phyloP scores from a whole-genome alignment of 1,140 invertebrate genomes.

The Leptinotarsa defecta region DNA sequence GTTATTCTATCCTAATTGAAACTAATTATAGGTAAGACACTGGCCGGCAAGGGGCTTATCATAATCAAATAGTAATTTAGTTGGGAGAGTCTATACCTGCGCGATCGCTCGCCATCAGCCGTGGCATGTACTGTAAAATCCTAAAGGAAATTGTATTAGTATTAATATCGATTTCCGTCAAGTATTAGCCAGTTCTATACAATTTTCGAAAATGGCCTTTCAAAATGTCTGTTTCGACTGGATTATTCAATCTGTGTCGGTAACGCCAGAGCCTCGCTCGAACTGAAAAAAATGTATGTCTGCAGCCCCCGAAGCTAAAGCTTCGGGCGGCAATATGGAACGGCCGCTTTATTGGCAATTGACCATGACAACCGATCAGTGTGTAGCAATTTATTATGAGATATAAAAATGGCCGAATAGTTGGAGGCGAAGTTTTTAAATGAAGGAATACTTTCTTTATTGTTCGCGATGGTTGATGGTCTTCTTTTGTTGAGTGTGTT shows the following conservation, averaged over 20 bases:
- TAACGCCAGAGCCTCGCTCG: not conserved
- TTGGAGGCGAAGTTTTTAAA: constrained; percentile 21
- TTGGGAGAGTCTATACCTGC: too few species aligned
- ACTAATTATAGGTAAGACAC: too few species aligned
- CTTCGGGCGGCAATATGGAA: constrained; percentile 19
- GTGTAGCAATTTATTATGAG: constrained; percentile 24
- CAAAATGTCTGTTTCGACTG: too few species aligned
- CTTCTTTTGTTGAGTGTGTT: constrained; percentile 12
- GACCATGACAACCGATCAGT: constrained; percentile 26
- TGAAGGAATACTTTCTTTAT: constrained; percentile 22
- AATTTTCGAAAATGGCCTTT: too few species aligned
- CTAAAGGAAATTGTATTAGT: too few species aligned
- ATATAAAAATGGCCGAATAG: constrained; percentile 26
- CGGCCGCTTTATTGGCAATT: constrained; percentile 27
- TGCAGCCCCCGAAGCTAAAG: constrained; percentile 11
- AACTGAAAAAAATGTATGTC: constrained; percentile 16
- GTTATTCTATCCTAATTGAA: too few species aligned
- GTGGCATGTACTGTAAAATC: too few species aligned
- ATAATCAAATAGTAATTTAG: too few species aligned
- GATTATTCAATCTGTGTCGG: not conserved
- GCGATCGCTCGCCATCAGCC: too few species aligned
- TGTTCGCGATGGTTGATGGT: constrained; percentile 17
- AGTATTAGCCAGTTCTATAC: too few species aligned
- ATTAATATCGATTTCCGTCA: too few species aligned
- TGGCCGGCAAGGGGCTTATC: too few species aligned